Conservation (phyloP, 2,113 vertebrate genomes). For the Coturnix japonica region DNA sequence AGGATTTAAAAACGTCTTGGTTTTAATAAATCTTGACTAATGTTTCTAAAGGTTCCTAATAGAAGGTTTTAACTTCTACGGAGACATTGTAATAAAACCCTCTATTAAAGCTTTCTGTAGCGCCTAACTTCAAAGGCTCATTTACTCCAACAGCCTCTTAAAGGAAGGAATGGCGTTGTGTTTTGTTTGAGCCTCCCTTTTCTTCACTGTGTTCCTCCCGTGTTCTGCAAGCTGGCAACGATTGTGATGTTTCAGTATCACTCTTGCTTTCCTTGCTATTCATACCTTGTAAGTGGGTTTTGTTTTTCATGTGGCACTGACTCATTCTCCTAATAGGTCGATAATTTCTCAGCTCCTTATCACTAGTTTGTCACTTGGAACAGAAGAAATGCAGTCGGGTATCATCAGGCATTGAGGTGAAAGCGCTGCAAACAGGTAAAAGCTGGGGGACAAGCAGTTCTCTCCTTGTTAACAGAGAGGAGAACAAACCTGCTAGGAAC, state of each 20-base stretch:
- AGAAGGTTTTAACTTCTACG: not conserved
- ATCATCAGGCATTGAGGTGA: not conserved
- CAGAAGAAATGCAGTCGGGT: not conserved
- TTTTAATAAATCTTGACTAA: constrained; percentile 29
- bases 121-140: constrained; percentile 38
- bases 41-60: not conserved
- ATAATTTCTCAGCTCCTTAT: constrained; percentile 32
- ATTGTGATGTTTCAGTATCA: not conserved
- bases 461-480: not conserved
- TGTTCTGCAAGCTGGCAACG: not conserved
- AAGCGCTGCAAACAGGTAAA: not conserved
- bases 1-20: not conserved
- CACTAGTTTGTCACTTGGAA: not conserved
- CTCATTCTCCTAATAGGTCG: constrained; percentile 49
- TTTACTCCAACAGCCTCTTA: not conserved
- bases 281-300: constrained; percentile 32
- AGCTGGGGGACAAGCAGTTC: not conserved
- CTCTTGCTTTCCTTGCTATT: constrained; percentile 34
- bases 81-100: constrained; percentile 1
- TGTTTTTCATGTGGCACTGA: constrained; percentile 51
- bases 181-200: not conserved
- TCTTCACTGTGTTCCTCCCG: not conserved
- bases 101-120: constrained; percentile 34
- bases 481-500: not conserved
- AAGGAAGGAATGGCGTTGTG: not conserved